phyloP scores from a whole-genome alignment of 2,797 vertebrate species.

The Serranus cabrilla region DNA sequence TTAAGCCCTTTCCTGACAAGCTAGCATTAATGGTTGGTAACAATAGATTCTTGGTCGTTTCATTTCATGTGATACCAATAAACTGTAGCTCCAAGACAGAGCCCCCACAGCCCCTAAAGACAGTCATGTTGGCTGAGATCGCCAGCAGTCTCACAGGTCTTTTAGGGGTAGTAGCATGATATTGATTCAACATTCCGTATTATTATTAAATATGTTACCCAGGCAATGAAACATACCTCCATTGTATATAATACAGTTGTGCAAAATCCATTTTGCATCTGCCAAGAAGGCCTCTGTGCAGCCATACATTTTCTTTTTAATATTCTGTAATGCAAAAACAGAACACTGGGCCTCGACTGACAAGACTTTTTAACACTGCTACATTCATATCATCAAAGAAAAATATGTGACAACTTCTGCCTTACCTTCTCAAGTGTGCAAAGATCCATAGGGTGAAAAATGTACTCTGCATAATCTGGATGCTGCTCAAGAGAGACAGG shows the following conservation, averaged over 20 bases:
- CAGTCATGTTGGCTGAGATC: too few relatives aligned
- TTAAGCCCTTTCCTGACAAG: too few relatives aligned
- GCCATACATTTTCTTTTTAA: conserved; percentile 99
- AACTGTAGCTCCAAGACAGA: too few relatives aligned
- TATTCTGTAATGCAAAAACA: conserved; percentile 87
- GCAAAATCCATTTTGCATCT: conserved; percentile 99
- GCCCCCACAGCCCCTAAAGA: too few relatives aligned
- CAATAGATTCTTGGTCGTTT: too few relatives aligned
- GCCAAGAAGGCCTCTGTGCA: conserved; percentile 99
- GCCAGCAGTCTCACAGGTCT: too few relatives aligned
- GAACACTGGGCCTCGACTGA: conserved; percentile 23
- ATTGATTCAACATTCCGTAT: not conserved
- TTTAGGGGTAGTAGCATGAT: too few relatives aligned
- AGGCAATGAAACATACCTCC: conserved; percentile 88
- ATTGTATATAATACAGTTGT: conserved; percentile 99
- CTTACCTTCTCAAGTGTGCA: conserved; percentile 98
- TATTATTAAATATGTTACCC: not conserved
- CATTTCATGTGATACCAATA: too few relatives aligned
- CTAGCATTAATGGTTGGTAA: too few relatives aligned
- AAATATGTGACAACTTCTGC: not conserved
- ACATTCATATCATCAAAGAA: not conserved
- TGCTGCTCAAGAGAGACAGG: conserved; percentile 98
- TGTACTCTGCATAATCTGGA: conserved; percentile 99
- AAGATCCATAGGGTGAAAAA: conserved; percentile 99
- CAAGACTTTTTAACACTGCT: not conserved